A percentile compares a stretch with the other conserved stretches of the same genome.
These are phyloP conservation scores for Mormyrus proboscirostris DNA, from an alignment of 2,797 vertebrate genomes.

Conservation along the genomic window DNA sequence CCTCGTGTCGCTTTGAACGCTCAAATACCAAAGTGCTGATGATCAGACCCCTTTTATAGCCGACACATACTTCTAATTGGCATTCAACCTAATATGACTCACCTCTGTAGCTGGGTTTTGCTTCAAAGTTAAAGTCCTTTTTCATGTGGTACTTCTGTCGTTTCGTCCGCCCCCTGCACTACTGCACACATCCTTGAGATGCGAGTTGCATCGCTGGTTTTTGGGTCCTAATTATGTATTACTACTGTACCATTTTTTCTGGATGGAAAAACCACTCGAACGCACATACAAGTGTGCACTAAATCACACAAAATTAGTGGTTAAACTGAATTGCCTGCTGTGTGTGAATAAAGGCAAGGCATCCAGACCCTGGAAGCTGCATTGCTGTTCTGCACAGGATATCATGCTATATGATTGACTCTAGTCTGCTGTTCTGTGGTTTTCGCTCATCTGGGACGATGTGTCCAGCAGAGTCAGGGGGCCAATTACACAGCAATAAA, in stretches of 20 bases:
- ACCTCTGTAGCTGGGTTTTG: neutral
- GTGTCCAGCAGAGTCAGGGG: constrained; percentile 9
- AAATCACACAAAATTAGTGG: neutral
- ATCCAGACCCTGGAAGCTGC: too few relatives aligned
- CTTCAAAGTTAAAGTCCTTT: neutral
- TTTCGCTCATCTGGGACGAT: constrained; percentile 13
- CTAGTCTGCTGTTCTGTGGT: neutral
- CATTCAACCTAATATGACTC: neutral
- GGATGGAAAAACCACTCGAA: neutral
- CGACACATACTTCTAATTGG: neutral
- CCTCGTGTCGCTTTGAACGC: neutral
- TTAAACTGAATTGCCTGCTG: neutral
- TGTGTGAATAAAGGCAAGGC: neutral
- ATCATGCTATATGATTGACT: neutral
- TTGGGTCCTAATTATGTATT: neutral
- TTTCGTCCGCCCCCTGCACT: neutral
- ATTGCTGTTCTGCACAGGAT: neutral
- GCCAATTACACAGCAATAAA: constrained; percentile 24
- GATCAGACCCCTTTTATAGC: neutral
- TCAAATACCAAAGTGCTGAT: neutral
- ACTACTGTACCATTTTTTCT: neutral
- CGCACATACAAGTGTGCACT: neutral
- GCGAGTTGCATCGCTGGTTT: neutral
- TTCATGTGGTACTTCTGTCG: neutral
- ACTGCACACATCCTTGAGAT: neutral